Conservation (phyloP, 2,888 invertebrate genomes). For the Willowsia nigromaculata region DNA sequence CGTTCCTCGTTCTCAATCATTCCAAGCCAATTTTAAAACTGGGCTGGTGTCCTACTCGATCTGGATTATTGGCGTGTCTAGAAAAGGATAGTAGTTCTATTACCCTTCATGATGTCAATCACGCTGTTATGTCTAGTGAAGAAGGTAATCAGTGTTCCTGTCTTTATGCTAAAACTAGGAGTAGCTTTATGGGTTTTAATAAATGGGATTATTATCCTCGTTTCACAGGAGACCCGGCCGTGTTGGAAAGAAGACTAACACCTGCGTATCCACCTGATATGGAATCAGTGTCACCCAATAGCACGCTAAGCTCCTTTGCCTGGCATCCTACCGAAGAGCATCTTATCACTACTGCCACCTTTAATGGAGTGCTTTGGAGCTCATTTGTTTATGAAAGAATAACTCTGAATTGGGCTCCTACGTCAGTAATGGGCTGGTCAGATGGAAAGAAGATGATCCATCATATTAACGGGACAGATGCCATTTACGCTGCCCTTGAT, state of each 20-base stretch:
- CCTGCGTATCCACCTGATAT: slow-evolving; percentile 79
- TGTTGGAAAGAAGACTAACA: slow-evolving; percentile 85
- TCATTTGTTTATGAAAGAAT: slow-evolving; percentile 90
- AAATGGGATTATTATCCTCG: no score
- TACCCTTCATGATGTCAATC: slow-evolving; percentile 92
- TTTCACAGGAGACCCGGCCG: slow-evolving; percentile 89
- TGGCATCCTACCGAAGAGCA: slow-evolving; percentile 94
- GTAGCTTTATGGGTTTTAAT: no score
- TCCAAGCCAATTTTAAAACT: slow-evolving; percentile 87
- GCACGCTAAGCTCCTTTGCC: slow-evolving; percentile 86
- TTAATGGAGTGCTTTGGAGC: slow-evolving; percentile 83
- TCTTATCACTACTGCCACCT: slow-evolving; percentile 83
- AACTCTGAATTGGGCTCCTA: slow-evolving; percentile 89
- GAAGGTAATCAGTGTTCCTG: no score
- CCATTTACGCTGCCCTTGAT: slow-evolving; percentile 83
- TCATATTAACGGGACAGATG: slow-evolving; percentile 83
- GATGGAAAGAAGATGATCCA: slow-evolving; percentile 86
- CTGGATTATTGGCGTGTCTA: slow-evolving; percentile 86
- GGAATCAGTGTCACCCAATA: slow-evolving; percentile 63
- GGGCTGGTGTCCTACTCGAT: slow-evolving; percentile 94
- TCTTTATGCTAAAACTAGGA: no score
- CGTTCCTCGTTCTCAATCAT: slow-evolving; percentile 87
- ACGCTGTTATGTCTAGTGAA: slow-evolving; percentile 84
- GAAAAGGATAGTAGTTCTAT: slow-evolving; percentile 89
- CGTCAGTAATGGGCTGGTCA: slow-evolving; percentile 88